Evolutionary conservation across 2,113 vertebrate species (phyloP).

Genomic region (Megaceryle torquata): DNA sequence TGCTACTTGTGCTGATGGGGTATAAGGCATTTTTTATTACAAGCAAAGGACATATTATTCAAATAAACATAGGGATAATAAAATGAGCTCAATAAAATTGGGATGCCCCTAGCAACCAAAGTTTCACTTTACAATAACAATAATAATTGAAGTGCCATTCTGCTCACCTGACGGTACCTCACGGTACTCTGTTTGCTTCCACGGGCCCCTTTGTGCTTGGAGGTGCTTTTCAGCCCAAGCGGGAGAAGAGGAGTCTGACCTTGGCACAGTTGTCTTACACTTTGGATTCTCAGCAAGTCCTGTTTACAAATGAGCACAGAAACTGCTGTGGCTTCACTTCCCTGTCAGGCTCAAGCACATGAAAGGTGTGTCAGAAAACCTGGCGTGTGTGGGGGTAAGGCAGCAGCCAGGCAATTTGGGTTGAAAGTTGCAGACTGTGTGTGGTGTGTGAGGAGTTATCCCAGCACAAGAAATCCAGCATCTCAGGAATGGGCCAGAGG

Average conservation of each 20-base stretch:
- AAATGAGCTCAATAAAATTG: conserved; percentile 14
- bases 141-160: neutral
- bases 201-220: neutral
- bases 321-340: fast-evolving
- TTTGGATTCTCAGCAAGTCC: neutral
- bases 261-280: fast-evolving
- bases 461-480: fast-evolving
- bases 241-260: neutral
- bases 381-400: fast-evolving
- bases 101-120: conserved; percentile 32
- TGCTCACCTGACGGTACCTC: neutral
- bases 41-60: conserved; percentile 36
- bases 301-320: neutral
- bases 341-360: neutral
- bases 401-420: neutral
- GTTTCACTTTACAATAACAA: conserved; percentile 19
- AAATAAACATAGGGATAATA: conserved; percentile 24
- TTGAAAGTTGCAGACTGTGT: fast-evolving
- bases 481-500: conserved; percentile 2
- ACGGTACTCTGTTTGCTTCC: neutral
- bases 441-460: neutral
- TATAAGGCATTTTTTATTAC: conserved; percentile 14
- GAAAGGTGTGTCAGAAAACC: fast-evolving
- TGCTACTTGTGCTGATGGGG: neutral
- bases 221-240: neutral